These are phyloP conservation scores for Tiphia femorata DNA, from an alignment of 2,888 invertebrate genomes.

Conservation along the genomic window DNA sequence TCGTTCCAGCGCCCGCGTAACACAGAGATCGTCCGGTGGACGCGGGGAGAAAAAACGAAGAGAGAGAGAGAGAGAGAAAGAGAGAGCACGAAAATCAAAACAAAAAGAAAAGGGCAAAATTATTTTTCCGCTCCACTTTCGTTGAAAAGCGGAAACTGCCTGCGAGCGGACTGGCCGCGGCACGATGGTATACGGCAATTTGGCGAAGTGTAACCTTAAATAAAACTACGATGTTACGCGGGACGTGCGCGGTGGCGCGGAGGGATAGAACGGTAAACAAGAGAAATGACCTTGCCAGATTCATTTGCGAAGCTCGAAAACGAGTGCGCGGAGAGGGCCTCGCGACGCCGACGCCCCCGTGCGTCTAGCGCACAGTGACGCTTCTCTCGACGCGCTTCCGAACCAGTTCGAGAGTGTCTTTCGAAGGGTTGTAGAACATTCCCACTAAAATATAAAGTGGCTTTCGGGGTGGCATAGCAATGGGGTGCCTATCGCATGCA, in stretches of 20 bases:
- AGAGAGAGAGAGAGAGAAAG: neutral
- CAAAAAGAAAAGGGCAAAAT: neutral
- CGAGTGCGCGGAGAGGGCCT: neutral
- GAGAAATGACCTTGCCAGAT: conserved; percentile 35
- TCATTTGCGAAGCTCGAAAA: no score
- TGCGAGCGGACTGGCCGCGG: neutral
- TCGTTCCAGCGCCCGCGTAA: no score
- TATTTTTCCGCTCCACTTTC: neutral
- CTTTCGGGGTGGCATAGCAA: conserved; percentile 65
- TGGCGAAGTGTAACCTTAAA: neutral
- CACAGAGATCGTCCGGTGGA: no score
- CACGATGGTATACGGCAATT: no score
- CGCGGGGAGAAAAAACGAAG: neutral
- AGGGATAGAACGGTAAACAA: no score
- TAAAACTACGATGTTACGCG: neutral
- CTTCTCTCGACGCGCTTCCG: neutral
- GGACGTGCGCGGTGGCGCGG: neutral
- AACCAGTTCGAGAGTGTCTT: conserved; percentile 55
- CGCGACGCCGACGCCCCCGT: no score
- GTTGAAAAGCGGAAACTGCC: neutral
- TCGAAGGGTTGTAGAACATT: conserved; percentile 65
- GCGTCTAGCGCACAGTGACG: conserved; percentile 1
- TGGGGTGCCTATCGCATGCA: conserved; percentile 63
- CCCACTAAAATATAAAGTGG: conserved; percentile 67
- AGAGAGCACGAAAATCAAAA: neutral